These are phyloP conservation scores for Callyntrura sp. DNA, from an alignment of 2,888 invertebrate species.

Conservation along the genomic window DNA sequence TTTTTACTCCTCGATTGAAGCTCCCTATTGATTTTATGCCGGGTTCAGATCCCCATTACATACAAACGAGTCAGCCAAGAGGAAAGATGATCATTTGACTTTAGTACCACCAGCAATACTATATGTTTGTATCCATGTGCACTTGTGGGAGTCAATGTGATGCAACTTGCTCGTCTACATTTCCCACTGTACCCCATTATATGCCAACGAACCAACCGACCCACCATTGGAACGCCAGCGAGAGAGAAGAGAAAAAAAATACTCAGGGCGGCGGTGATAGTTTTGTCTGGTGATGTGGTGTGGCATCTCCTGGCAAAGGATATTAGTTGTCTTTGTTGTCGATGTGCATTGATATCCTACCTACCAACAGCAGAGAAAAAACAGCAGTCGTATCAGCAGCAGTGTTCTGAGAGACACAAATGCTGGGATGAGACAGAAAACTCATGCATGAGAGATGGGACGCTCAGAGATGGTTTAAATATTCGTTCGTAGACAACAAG, in stretches of 20 bases:
- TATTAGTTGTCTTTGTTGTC: conserved; percentile 3
- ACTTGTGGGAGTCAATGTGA: conserved; percentile 17
- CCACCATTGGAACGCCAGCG: background rate
- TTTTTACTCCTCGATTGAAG: conserved; percentile 60
- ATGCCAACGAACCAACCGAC: conserved; percentile 1
- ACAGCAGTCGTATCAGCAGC: background rate
- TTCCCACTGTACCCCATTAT: background rate
- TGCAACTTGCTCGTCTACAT: conserved; percentile 13
- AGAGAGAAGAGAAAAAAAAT: background rate
- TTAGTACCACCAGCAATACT: background rate
- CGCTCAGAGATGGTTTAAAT: background rate
- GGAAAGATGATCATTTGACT: conserved; percentile 80
- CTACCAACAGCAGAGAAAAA: too few species aligned
- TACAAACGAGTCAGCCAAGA: background rate
- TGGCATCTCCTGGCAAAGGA: conserved; percentile 7
- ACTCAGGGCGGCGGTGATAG: conserved; percentile 17
- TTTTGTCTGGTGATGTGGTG: conserved; percentile 24
- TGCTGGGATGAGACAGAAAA: background rate
- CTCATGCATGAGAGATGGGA: background rate
- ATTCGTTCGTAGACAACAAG: background rate
- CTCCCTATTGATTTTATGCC: conserved; percentile 81
- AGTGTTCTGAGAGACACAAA: too few species aligned
- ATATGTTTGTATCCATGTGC: background rate
- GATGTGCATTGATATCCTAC: too few species aligned
- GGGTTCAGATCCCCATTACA: conserved; percentile 51